Conservation (phyloP, 2,113 vertebrate genomes). For the Chloropsis cyanopogon region DNA sequence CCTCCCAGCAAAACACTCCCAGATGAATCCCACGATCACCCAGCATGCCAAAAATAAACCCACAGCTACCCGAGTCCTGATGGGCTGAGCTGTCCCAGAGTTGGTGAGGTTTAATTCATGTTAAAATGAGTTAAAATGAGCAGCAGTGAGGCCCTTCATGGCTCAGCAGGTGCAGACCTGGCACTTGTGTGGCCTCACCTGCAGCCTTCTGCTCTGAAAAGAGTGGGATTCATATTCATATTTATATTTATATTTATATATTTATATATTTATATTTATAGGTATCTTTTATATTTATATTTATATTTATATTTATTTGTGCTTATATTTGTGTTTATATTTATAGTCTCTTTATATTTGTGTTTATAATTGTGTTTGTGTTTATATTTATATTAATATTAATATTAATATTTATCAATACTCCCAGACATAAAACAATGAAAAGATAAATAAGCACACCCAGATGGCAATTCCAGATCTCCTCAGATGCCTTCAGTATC, state of each 20-base stretch:
- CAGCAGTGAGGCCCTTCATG: background rate
- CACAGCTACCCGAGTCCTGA: background rate
- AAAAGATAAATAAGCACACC: background rate
- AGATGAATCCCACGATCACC: background rate
- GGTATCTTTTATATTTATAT: no score
- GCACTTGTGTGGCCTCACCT: background rate
- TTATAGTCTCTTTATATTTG: no score
- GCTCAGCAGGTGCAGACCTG: background rate
- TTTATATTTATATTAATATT: background rate
- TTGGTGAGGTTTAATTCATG: rapidly evolving
- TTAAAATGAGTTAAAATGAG: background rate
- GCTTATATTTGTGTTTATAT: no score
- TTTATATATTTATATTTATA: no score
- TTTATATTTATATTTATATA: rapidly evolving
- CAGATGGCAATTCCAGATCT: background rate
- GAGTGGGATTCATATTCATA: rapidly evolving
- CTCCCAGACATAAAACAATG: rapidly evolving
- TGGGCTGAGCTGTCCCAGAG: background rate
- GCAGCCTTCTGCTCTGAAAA: background rate
- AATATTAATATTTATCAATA: background rate
- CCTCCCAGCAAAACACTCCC: background rate
- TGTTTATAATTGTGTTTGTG: rapidly evolving
- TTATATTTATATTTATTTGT: rapidly evolving
- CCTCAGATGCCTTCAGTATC: background rate
- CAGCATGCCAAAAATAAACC: background rate